Base-by-base conservation (phyloP, 2,113 vertebrate genomes). In the Notothenia rossii region DNA sequence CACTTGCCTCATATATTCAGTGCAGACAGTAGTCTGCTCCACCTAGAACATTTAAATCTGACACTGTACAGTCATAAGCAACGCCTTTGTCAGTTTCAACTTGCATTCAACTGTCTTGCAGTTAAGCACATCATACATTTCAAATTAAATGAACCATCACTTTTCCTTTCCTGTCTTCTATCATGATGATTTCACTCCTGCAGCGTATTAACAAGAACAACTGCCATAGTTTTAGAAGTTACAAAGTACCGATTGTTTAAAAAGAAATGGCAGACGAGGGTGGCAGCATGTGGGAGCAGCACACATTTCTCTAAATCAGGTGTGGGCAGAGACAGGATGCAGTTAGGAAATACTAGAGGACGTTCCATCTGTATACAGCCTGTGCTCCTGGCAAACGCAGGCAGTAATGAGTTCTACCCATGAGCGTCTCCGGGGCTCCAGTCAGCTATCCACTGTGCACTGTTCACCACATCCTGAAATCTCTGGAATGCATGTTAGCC, bases 401-500 rank as follows among this genome's bases (percentile, higher is more conserved):
- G 75, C 79, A 90, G 91, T 91, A 91, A 91, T 89, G 88, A 93
- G 83, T 66, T 87, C 74, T 79, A 72, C 81, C 88, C 84, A 61
- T 69, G 46, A 66, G 70, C 36, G 60, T 76, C 85, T 90, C 82
- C 46, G 10, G 73, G 76, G 79, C 86, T 81, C 53, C 61, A 87
- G 72, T 82, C 81, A 82, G 84, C 72, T 36, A 82, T 86, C 83
- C 74, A 62, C 85, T 81, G 84, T 62, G 54, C 76, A 72, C 76
- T 79, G 66, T 71, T 71, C 88, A 91, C 91, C 93, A 94, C 92
- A 93, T 94, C 92, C 93, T 94, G 90, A 88, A 91, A 94, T 89
- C 81, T 79, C 72, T 79, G 92, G 91, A 94, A 94, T 92, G 91
- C 82, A 64, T 87, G 85, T 65, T 73, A 87, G 73, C 83, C 89